phyloP scores from a whole-genome alignment of 2,888 invertebrate genomes.

The Scaptomyza caliginosa region DNA sequence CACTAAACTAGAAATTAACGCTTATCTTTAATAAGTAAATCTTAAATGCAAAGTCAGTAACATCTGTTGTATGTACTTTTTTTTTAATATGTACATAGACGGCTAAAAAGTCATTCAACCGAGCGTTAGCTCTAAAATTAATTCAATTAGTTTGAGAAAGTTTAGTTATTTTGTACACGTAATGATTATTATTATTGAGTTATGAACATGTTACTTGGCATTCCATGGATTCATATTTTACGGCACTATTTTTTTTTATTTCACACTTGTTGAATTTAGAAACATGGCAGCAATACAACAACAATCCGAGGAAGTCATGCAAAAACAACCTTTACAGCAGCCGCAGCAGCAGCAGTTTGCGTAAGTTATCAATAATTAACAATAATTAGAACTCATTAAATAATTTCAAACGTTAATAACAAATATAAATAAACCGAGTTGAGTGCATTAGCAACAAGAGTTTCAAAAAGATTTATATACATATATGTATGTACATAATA shows the following conservation, averaged over 20 bases:
- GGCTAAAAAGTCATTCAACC: constrained; percentile 3
- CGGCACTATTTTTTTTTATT: neutral
- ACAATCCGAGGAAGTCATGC: constrained; percentile 5
- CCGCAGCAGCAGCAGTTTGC: constrained; percentile 75
- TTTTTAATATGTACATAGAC: no score
- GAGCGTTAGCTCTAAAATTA: neutral
- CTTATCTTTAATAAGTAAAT: constrained; percentile 13
- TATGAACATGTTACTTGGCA: neutral
- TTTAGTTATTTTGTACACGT: neutral
- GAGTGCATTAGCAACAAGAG: neutral
- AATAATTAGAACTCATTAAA: constrained; percentile 27
- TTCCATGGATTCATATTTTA: neutral
- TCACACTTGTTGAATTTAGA: constrained; percentile 17
- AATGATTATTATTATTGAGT: neutral
- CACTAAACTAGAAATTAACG: constrained; percentile 1
- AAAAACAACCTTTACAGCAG: constrained; percentile 42
- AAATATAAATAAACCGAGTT: constrained; percentile 9
- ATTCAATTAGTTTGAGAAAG: neutral
- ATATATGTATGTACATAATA: neutral
- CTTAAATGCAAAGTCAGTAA: neutral
- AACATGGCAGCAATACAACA: constrained; percentile 62
- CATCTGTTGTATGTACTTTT: neutral
- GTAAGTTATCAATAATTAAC: constrained; percentile 65
- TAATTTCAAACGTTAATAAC: constrained; percentile 25
- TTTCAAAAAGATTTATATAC: neutral